Conservation (phyloP, 1,140 invertebrate species). For the Neoseiulus cucumeris region DNA sequence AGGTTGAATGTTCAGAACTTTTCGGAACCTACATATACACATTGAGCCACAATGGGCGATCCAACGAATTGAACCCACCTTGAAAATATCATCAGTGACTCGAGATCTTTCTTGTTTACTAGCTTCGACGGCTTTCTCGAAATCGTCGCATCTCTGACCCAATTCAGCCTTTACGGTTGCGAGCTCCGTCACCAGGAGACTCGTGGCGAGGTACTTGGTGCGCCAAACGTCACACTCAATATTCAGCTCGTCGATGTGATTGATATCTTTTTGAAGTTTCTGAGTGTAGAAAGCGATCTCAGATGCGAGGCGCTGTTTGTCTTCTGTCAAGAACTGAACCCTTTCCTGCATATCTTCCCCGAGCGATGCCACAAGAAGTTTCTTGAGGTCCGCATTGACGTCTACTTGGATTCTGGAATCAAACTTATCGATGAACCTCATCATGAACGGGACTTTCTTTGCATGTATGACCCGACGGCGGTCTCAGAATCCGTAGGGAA, state of each 20-base stretch:
- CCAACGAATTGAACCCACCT: background rate
- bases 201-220: slow-evolving; percentile 69
- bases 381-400: slow-evolving; percentile 81
- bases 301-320: slow-evolving; percentile 63
- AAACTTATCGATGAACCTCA: too few relatives aligned
- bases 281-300: slow-evolving; percentile 63
- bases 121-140: background rate
- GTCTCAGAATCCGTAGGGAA: too few relatives aligned
- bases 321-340: slow-evolving; percentile 69
- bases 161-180: background rate
- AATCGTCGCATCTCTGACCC: background rate
- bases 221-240: slow-evolving; percentile 66
- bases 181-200: background rate
- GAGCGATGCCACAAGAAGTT: slow-evolving; percentile 71
- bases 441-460: too few relatives aligned
- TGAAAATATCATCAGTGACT: background rate
- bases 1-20: too few relatives aligned
- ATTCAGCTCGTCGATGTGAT: slow-evolving; percentile 63
- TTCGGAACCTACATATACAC: too few relatives aligned
- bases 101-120: background rate
- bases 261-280: slow-evolving; percentile 55
- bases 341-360: slow-evolving; percentile 74
- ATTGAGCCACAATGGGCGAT: too few relatives aligned
- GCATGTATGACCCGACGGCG: too few relatives aligned
- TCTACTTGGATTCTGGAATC: slow-evolving; percentile 24